Evolutionary conservation across 1,140 invertebrate species (phyloP).

Genomic region (Apis laboriosa): DNA sequence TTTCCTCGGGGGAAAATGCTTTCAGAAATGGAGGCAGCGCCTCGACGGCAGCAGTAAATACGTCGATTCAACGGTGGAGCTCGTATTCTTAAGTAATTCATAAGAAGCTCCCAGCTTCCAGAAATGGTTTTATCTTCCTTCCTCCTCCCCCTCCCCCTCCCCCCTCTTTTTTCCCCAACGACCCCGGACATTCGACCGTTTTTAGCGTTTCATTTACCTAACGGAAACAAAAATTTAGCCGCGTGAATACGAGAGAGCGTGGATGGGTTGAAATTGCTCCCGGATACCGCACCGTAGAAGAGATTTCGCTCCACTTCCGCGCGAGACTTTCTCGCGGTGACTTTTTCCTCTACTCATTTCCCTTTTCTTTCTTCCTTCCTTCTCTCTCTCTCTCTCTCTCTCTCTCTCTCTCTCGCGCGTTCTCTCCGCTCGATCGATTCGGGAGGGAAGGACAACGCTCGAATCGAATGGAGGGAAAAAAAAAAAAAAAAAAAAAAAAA

Average conservation of each 20-base stretch:
- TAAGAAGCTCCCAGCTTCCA: conserved; percentile 27
- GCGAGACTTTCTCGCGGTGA: background rate
- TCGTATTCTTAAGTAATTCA: conserved; percentile 64
- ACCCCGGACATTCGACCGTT: conserved; percentile 33
- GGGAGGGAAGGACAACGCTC: too few relatives aligned
- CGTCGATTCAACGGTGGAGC: conserved; percentile 50
- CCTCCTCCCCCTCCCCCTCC: too few relatives aligned
- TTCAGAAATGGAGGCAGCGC: conserved; percentile 35
- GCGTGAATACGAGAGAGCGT: conserved; percentile 5
- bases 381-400: too few relatives aligned
- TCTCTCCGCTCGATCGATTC: too few relatives aligned
- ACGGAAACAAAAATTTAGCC: conserved; percentile 26
- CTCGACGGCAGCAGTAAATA: conserved; percentile 45
- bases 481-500: too few relatives aligned
- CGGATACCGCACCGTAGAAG: background rate
- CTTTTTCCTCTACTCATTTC: background rate
- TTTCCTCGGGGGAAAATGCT: conserved; percentile 18
- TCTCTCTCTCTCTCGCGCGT: too few relatives aligned
- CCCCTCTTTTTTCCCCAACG: background rate
- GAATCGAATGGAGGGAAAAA: too few relatives aligned
- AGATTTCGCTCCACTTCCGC: background rate
- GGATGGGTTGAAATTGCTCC: background rate
- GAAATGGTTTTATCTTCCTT: conserved; percentile 55
- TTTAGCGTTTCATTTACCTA: conserved; percentile 30
- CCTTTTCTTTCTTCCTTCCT: too few relatives aligned